Evolutionary conservation across 2,888 invertebrate species (phyloP), one percentile per base, ranked within the genome.

Genomic region (Caenorhabditis afra): DNA sequence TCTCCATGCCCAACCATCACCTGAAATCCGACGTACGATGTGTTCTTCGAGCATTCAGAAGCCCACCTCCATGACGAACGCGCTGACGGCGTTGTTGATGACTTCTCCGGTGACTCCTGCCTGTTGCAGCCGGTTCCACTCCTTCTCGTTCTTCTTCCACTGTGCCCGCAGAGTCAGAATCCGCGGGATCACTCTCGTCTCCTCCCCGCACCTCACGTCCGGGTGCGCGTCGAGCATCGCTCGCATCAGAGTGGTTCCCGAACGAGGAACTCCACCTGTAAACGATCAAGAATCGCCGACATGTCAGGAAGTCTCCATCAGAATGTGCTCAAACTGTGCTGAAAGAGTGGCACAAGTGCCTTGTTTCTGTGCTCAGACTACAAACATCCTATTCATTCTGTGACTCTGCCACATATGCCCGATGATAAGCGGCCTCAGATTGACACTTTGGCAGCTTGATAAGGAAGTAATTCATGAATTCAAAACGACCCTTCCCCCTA

Each of bases 191-290:
- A 99, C 96, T 39, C 90, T 91, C 87, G 92, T 92, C 92, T 99
- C 98, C 71, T 89, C 89, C 12, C 89, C 89, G 74, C 90, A 87
- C 29, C 87, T 94, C 90, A 98, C 95, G 90, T 95, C 95, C n/a
- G 96, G 95, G 93, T 98, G 97, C 81, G 97, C 97, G 92, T 99
- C 98, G 88, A 99, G 92, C 95, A 98, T 96, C 83, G 96, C 97
- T 89, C 98, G 93, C 95, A 97, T 96, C 86, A 98, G 93, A 80
- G 98, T 98, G 52, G 97, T 98, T 66, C 97, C 98, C 61, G 96
- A 97, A 87, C 97, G 94, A 71, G 98, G 86, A 14, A 84, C 85
- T 22, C 86, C 86, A 2, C 85, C 85, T 84, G 68, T 7, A 77
- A 65, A 45, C 5, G 12, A 35, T 44, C 7, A 11, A 10, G n/a